Percentiles rank a stretch among this genome's conserved stretches.
These are phyloP conservation scores for Zelleria hepariella DNA, from an alignment of 2,888 invertebrate species.

Conservation along the genomic window DNA sequence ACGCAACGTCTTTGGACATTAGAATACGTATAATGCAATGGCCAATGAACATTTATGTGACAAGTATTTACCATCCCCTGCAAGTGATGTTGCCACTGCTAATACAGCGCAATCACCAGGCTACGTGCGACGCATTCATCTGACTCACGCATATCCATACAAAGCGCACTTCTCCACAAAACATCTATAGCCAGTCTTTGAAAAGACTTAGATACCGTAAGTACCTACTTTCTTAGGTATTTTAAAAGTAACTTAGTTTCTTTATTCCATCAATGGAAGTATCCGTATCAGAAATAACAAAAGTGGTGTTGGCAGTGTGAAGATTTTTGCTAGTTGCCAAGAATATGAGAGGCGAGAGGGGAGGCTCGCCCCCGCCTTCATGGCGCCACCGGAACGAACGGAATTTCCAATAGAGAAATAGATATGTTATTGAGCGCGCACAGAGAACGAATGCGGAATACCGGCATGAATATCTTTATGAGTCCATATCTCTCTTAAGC, in stretches of 20 bases:
- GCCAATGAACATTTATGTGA: too few relatives aligned
- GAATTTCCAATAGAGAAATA: background rate
- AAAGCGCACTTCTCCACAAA: too few relatives aligned
- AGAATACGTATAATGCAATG: too few relatives aligned
- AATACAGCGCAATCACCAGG: too few relatives aligned
- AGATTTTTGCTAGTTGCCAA: background rate
- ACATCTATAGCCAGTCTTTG: too few relatives aligned
- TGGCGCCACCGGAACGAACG: background rate
- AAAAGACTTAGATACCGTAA: too few relatives aligned
- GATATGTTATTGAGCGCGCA: background rate
- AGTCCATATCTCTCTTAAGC: background rate
- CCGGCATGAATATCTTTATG: background rate
- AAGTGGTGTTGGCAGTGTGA: background rate
- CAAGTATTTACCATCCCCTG: too few relatives aligned
- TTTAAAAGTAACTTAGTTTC: background rate
- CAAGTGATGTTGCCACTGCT: too few relatives aligned
- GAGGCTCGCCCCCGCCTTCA: background rate
- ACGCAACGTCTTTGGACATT: too few relatives aligned
- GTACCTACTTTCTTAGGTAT: too few relatives aligned
- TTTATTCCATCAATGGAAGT: background rate
- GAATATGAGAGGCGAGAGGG: background rate
- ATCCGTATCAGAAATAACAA: background rate
- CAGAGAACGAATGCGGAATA: background rate
- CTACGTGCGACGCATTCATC: too few relatives aligned
- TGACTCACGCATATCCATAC: too few relatives aligned